phyloP scores from a whole-genome alignment of 2,113 vertebrate species.

The Takifugu bimaculatus region DNA sequence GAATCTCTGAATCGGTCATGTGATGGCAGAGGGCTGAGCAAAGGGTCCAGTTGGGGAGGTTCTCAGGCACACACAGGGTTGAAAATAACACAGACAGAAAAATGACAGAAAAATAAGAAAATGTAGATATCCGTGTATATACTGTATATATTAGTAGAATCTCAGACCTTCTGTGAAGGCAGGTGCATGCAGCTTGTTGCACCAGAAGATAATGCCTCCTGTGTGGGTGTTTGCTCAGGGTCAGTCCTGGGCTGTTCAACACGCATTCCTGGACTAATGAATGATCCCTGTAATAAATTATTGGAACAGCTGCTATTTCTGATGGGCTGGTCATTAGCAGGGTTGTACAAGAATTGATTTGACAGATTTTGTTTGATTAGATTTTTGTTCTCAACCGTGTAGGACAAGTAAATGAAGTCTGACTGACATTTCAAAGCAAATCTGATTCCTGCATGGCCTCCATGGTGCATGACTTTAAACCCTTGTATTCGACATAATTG shows the following conservation, averaged over 20 bases:
- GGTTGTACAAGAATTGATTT: too few relatives aligned
- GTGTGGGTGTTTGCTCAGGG: constrained; percentile 27
- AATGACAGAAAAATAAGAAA: neutral
- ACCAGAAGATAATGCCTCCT: constrained; percentile 40
- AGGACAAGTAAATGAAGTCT: neutral
- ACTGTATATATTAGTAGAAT: neutral
- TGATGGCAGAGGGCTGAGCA: constrained; percentile 51
- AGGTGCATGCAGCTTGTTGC: constrained; percentile 19
- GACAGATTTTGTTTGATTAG: too few relatives aligned
- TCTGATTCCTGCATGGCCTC: neutral
- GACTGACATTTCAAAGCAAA: neutral
- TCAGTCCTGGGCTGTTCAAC: constrained; percentile 28
- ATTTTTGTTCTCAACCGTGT: too few relatives aligned
- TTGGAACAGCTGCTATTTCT: too few relatives aligned
- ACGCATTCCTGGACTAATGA: constrained; percentile 54
- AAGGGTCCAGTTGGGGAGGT: constrained; percentile 36
- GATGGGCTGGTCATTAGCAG: too few relatives aligned
- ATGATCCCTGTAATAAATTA: constrained; percentile 20
- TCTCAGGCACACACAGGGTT: constrained; percentile 8
- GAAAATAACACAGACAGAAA: constrained; percentile 11
- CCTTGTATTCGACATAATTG: neutral
- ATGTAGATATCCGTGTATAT: neutral
- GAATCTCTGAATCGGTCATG: constrained; percentile 41
- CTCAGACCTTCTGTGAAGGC: neutral
- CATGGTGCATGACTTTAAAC: neutral